These are phyloP conservation scores for Tenodera sinensis DNA, from an alignment of 2,888 invertebrate genomes.

Conservation along the genomic window DNA sequence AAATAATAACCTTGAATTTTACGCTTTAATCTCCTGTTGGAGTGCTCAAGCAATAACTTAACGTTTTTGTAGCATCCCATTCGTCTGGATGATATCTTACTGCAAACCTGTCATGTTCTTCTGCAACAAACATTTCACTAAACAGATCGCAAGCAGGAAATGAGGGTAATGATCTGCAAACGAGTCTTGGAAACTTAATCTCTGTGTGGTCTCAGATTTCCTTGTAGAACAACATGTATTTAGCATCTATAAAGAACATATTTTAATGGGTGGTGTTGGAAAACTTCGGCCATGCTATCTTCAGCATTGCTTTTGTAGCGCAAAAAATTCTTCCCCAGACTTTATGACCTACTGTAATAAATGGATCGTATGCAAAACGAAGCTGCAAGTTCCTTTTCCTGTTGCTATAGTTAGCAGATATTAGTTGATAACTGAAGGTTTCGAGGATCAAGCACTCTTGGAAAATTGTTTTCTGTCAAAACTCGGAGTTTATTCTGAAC, in stretches of 20 bases:
- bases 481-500: no score
- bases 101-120: neutral
- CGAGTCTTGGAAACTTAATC: no score
- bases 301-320: neutral
- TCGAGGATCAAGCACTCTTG: no score
- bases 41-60: neutral
- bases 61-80: neutral
- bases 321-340: neutral
- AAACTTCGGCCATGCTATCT: neutral
- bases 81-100: neutral
- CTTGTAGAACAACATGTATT: neutral
- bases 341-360: neutral
- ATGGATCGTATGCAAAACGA: no score
- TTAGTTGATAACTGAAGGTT: no score
- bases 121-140: neutral
- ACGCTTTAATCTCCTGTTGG: neutral
- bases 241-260: neutral
- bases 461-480: no score
- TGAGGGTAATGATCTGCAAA: no score
- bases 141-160: neutral
- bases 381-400: no score
- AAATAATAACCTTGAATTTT: neutral
- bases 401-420: no score
- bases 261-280: neutral
- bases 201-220: neutral